phyloP scores from a whole-genome alignment of 92 coral and sea anemone species.

The Phenganax subtilis region DNA sequence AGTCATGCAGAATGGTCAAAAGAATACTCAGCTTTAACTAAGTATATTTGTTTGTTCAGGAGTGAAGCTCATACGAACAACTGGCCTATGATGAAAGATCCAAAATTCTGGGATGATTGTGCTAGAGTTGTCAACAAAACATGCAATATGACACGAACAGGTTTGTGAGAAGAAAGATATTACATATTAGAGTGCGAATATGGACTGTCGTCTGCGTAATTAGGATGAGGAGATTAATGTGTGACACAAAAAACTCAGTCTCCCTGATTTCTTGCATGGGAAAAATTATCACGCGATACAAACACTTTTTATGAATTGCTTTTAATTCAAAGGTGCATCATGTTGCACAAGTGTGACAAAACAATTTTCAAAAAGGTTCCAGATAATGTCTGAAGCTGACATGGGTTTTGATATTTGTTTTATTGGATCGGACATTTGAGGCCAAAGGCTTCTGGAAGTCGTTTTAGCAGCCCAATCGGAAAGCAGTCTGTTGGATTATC shows the following conservation, averaged over 20 bases:
- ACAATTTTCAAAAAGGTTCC: background rate
- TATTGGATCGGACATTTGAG: background rate
- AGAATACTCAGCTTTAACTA: constrained; percentile 46
- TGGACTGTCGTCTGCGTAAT: too few relatives aligned
- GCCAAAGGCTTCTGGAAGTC: background rate
- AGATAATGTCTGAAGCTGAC: constrained; percentile 1
- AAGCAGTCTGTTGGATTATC: background rate
- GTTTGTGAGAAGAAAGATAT: constrained; percentile 43
- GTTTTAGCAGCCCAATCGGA: too few relatives aligned
- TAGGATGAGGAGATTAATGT: too few relatives aligned
- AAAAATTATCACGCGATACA: too few relatives aligned
- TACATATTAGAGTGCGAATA: too few relatives aligned
- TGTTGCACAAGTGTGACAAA: constrained; percentile 26
- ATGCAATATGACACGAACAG: constrained; percentile 56
- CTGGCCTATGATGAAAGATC: constrained; percentile 53
- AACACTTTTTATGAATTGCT: background rate
- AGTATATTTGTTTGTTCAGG: constrained; percentile 55
- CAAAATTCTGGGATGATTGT: constrained; percentile 48
- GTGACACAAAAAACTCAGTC: too few relatives aligned
- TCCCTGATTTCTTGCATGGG: too few relatives aligned
- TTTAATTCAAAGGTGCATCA: constrained; percentile 11
- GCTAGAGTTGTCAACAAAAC: constrained; percentile 52
- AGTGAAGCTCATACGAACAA: constrained; percentile 47
- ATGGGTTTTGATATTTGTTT: constrained; percentile 1
- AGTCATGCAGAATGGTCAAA: constrained; percentile 30